Evolutionary conservation across 2,888 invertebrate species (phyloP).

Genomic region (Aspidiotus rigidus): DNA sequence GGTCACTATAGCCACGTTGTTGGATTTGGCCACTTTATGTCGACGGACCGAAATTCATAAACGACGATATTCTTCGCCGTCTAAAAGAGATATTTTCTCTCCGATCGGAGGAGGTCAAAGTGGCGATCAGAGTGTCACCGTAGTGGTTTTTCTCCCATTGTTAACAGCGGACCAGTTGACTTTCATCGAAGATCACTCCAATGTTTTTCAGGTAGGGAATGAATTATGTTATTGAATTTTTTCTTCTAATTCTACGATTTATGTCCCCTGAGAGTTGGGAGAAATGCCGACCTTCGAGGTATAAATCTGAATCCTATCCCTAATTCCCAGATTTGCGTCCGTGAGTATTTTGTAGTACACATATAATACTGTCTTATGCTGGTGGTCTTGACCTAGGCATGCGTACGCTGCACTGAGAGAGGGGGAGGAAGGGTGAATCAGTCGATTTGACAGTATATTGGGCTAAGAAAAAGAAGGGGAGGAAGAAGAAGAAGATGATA

Average conservation of each 20-base stretch:
- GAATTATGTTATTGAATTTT: too few relatives aligned
- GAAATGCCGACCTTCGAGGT: constrained; percentile 1
- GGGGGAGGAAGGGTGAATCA: too few relatives aligned
- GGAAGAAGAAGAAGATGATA: too few relatives aligned
- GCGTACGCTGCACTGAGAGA: too few relatives aligned
- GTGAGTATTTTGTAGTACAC: too few relatives aligned
- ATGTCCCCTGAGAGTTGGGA: constrained; percentile 6
- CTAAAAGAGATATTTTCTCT: background rate
- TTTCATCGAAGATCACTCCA: constrained; percentile 58
- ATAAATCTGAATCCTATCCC: background rate
- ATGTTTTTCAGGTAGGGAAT: constrained; percentile 53
- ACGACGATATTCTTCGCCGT: constrained; percentile 9
- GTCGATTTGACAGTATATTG: too few relatives aligned
- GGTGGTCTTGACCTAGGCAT: too few relatives aligned
- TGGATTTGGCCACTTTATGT: constrained; percentile 50
- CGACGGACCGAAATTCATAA: constrained; percentile 34
- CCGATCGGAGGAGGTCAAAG: background rate
- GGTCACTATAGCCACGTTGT: constrained; percentile 58
- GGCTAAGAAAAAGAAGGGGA: too few relatives aligned
- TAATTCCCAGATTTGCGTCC: too few relatives aligned
- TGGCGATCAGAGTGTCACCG: constrained; percentile 49
- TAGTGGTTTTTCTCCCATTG: constrained; percentile 61
- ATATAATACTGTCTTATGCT: too few relatives aligned
- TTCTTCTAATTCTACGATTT: constrained; percentile 23
- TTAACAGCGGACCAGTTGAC: constrained; percentile 56